A percentile compares a stretch with the other conserved stretches of the same genome.
Conservation (phyloP, 2,113 vertebrate genomes). For the Cynoglossus semilaevis region DNA sequence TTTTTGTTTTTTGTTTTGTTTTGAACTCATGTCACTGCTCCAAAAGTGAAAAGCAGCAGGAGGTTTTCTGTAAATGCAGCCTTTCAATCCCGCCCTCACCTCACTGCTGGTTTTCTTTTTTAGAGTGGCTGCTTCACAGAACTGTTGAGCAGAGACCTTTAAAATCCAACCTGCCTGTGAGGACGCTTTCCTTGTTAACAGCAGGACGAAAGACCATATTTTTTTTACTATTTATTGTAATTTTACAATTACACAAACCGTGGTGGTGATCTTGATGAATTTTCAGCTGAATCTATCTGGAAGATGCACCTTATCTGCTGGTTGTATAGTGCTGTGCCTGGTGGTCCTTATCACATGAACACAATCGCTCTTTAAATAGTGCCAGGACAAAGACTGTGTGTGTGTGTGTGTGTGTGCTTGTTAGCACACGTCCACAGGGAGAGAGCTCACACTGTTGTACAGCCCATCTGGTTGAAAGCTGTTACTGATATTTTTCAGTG, state of each 20-base stretch:
- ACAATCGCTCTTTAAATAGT: slow-evolving; percentile 66
- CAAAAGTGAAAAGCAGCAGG: slow-evolving; percentile 1
- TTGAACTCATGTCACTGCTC: slow-evolving; percentile 14
- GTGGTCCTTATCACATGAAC: slow-evolving; percentile 54
- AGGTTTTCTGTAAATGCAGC: neutral
- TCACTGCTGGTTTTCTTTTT: neutral
- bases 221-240: neutral
- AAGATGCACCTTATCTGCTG: slow-evolving; percentile 46
- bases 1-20: slow-evolving; percentile 13
- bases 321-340: slow-evolving; percentile 32
- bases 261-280: neutral
- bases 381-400: slow-evolving; percentile 22
- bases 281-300: slow-evolving; percentile 21
- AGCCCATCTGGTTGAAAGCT: slow-evolving; percentile 9
- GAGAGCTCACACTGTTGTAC: slow-evolving; percentile 25
- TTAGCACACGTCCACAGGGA: slow-evolving; percentile 27
- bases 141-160: slow-evolving; percentile 8
- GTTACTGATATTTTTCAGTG: slow-evolving; percentile 21
- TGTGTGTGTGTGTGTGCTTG: slow-evolving; percentile 23
- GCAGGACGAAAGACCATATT: neutral
- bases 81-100: neutral
- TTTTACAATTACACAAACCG: too few species aligned
- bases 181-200: neutral
- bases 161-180: neutral
- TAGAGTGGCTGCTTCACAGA: slow-evolving; percentile 3